Evolutionary conservation across 2,888 invertebrate species (phyloP), one percentile per base, ranked within the genome.

Genomic region (Hedya salicella): DNA sequence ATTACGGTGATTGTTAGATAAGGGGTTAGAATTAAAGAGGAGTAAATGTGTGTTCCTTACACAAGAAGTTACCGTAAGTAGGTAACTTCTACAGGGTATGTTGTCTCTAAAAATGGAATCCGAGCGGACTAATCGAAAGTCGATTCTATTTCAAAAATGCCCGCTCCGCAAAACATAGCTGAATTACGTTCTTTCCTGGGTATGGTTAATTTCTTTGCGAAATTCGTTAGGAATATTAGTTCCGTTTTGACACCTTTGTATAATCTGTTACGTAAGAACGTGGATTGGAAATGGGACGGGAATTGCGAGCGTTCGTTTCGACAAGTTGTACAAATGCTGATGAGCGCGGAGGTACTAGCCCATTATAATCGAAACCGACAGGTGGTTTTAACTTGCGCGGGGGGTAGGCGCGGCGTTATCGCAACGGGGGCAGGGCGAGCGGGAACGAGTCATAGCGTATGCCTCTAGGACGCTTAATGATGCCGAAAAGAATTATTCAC

Each of bases 381-480:
- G 21, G 36, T 59, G 5, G 39, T 49, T 3, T 8, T 59, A 17
- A 59, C 59, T 11, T 48, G 48, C 17, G 9, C 21, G 36, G 39
- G 59, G 59, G n/a, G 39, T 59, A 4, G 49, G 48, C 9, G 30
- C 30, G 3, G 59, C 49, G 6, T 2, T 59, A 1, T 49, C 59
- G 5, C 59, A 59, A 9, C 3, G 14, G 21, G 39, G 19, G 36
- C 3, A n/a, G 39, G 11, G 3, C 4, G 59, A 48, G 16, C 30
- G 52, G 39, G 59, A 59, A 46, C 48, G 59, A 36, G 39, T 48
- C 16, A 48, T 59, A 4, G 59, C 59, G 21, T 59, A 39, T 21
- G 59, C 59, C 14, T 59, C 59, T n/a, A 32, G 59, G 11, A 48
- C 59, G 17, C 36, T 59, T 0, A 59, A 17, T 9, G 21, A 16